Evolutionary conservation across 2,797 vertebrate species (phyloP).

Genomic region (Emys orbicularis): DNA sequence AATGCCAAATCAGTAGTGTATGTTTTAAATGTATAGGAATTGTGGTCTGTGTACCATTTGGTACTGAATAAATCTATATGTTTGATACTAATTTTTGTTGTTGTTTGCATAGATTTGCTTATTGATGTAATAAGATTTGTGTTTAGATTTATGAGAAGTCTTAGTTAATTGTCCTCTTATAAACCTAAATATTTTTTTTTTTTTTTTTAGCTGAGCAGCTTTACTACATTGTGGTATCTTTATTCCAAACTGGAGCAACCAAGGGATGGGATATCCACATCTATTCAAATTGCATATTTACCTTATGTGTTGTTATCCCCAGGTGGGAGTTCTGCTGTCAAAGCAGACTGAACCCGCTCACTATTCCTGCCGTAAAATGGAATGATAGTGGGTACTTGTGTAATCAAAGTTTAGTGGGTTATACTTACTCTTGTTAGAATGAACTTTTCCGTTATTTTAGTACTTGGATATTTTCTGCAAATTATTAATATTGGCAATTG

Average conservation of each 20-base stretch:
- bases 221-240: neutral
- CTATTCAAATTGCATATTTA: neutral
- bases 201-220: neutral
- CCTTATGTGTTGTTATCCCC: neutral
- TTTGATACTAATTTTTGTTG: neutral
- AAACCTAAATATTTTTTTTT: neutral
- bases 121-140: neutral
- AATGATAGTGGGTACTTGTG: neutral
- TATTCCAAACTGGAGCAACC: neutral
- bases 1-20: neutral
- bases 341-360: neutral
- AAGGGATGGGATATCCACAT: neutral
- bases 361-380: neutral
- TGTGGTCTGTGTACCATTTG: neutral
- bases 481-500: neutral
- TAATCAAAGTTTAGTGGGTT: neutral
- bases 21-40: neutral
- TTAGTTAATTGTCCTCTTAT: neutral
- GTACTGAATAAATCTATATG: neutral
- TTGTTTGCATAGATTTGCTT: neutral
- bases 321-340: neutral
- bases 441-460: neutral
- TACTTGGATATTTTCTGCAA: neutral
- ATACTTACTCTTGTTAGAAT: neutral
- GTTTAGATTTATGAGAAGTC: neutral